Evolutionary conservation across 2,797 vertebrate species (phyloP).

Genomic region (Columba guinea): DNA sequence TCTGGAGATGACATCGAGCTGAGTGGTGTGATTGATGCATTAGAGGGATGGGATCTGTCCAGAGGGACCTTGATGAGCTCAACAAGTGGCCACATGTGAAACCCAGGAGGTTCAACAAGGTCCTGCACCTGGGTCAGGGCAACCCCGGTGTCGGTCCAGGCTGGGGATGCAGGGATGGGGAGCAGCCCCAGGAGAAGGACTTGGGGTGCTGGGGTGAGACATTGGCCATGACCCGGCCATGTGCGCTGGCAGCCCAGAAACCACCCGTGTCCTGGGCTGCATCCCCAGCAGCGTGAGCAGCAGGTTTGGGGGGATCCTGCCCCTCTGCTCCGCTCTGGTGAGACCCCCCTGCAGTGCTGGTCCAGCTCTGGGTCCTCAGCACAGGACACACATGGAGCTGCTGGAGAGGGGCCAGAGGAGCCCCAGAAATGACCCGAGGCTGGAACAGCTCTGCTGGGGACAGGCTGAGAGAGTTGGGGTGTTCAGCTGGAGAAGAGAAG

Average conservation of each 20-base stretch:
- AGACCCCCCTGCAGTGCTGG: neutral
- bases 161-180: neutral
- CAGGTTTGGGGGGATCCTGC: neutral
- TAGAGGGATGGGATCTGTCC: neutral
- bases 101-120: neutral
- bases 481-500: neutral
- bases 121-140: neutral
- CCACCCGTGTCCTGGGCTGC: neutral
- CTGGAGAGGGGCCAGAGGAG: neutral
- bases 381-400: neutral
- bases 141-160: neutral
- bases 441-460: no score
- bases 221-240: rapidly evolving
- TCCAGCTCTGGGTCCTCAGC: neutral
- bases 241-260: neutral
- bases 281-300: neutral
- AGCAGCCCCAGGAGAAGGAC: neutral
- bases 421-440: no score
- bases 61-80: neutral
- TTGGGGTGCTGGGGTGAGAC: neutral
- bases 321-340: neutral
- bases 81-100: neutral
- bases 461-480: no score
- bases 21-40: neutral
- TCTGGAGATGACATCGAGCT: no score